phyloP scores from a whole-genome alignment of 2,888 invertebrate species.

The Synanthedon myopaeformis region DNA sequence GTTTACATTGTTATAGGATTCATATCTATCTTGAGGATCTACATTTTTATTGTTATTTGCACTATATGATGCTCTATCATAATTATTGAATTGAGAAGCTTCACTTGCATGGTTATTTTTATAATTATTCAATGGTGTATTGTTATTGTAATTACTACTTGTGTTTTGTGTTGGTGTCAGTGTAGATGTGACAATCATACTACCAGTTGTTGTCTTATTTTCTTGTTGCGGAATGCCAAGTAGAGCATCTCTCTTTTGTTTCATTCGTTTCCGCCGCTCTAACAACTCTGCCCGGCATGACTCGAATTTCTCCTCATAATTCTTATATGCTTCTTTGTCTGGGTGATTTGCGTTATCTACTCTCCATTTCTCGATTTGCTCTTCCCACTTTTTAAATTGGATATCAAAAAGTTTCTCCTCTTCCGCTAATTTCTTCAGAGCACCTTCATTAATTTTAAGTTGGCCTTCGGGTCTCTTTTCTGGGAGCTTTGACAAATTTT shows the following conservation, averaged over 20 bases:
- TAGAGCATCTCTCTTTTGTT: slow-evolving; percentile 68
- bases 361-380: slow-evolving; percentile 92
- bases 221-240: slow-evolving; percentile 22
- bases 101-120: slow-evolving; percentile 14
- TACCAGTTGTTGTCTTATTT: slow-evolving; percentile 12
- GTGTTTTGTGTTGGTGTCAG: slow-evolving; percentile 20
- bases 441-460: slow-evolving; percentile 34
- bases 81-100: slow-evolving; percentile 21
- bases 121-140: slow-evolving; percentile 11
- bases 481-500: slow-evolving; percentile 4
- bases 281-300: slow-evolving; percentile 82
- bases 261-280: slow-evolving; percentile 86
- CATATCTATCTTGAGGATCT: slow-evolving; percentile 32
- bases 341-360: slow-evolving; percentile 92
- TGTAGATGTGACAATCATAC: neutral
- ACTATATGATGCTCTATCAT: slow-evolving; percentile 4
- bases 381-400: slow-evolving; percentile 92
- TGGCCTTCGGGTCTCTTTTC: neutral
- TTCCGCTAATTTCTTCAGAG: slow-evolving; percentile 52
- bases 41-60: slow-evolving; percentile 14
- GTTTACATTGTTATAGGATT: slow-evolving; percentile 25
- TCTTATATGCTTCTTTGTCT: slow-evolving; percentile 85
- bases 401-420: slow-evolving; percentile 89
- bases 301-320: slow-evolving; percentile 91
- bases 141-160: slow-evolving; percentile 15